phyloP scores from a whole-genome alignment of 1,140 invertebrate species.

The Platorchestia sp. region DNA sequence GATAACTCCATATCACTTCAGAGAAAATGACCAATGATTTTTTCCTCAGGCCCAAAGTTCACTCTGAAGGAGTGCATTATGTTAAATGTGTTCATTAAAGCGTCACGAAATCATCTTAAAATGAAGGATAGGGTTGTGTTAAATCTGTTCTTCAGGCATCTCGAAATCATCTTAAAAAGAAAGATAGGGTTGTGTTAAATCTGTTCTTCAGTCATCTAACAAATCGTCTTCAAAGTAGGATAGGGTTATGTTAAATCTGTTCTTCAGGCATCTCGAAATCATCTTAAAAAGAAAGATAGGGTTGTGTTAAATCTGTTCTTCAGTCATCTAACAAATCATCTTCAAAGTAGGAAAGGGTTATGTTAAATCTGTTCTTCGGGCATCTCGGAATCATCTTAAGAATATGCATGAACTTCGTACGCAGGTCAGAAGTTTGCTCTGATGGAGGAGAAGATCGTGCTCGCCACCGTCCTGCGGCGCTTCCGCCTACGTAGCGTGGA shows the following conservation, averaged over 20 bases:
- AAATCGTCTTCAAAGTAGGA: neutral
- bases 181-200: too few relatives aligned
- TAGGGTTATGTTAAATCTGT: neutral
- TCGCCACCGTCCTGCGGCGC: conserved; percentile 87
- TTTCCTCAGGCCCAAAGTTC: too few relatives aligned
- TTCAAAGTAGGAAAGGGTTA: neutral
- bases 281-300: neutral
- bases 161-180: neutral
- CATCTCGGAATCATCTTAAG: neutral
- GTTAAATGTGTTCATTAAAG: neutral
- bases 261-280: neutral
- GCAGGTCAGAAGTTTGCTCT: conserved; percentile 80
- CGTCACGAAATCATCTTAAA: neutral
- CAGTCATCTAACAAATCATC: neutral
- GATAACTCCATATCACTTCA: neutral
- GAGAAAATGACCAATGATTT: neutral
- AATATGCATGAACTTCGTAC: neutral
- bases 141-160: neutral
- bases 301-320: neutral
- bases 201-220: too few relatives aligned
- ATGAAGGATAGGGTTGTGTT: neutral
- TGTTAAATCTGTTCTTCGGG: neutral
- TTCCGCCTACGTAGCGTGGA: conserved; percentile 76
- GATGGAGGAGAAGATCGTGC: conserved; percentile 85
- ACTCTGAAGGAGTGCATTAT: too few relatives aligned